phyloP scores from a whole-genome alignment of 2,888 invertebrate genomes.

The Campaea margaritaria region DNA sequence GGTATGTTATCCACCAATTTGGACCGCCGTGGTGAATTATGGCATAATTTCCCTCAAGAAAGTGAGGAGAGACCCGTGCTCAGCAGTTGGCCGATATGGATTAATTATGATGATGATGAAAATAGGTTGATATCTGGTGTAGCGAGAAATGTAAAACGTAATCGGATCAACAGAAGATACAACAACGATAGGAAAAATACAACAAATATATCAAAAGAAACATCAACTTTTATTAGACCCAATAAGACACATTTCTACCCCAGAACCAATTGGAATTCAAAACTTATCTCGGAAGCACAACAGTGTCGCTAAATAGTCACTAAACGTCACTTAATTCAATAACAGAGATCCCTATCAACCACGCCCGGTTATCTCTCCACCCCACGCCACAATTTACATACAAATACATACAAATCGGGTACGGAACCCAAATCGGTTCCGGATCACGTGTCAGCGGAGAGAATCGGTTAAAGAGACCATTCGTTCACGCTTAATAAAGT shows the following conservation, averaged over 20 bases:
- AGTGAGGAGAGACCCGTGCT: too few species aligned
- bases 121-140: too few species aligned
- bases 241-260: conserved; percentile 26
- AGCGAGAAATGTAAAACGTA: too few species aligned
- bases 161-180: background rate
- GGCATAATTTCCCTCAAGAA: too few species aligned
- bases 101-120: too few species aligned
- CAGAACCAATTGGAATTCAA: conserved; percentile 34
- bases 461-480: conserved; percentile 84
- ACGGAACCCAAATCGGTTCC: conserved; percentile 81
- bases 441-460: conserved; percentile 87
- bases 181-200: background rate
- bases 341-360: conserved; percentile 75
- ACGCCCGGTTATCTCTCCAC: conserved; percentile 78
- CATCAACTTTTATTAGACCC: conserved; percentile 13
- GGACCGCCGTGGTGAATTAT: too few species aligned
- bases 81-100: too few species aligned
- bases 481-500: conserved; percentile 83
- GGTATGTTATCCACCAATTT: too few species aligned
- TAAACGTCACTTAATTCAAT: conserved; percentile 81
- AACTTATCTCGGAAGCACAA: conserved; percentile 41
- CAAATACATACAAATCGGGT: conserved; percentile 79
- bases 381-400: conserved; percentile 79
- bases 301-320: conserved; percentile 57
- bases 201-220: background rate